phyloP scores from a whole-genome alignment of 1,140 invertebrate genomes.

The Dinoponera quadriceps region DNA sequence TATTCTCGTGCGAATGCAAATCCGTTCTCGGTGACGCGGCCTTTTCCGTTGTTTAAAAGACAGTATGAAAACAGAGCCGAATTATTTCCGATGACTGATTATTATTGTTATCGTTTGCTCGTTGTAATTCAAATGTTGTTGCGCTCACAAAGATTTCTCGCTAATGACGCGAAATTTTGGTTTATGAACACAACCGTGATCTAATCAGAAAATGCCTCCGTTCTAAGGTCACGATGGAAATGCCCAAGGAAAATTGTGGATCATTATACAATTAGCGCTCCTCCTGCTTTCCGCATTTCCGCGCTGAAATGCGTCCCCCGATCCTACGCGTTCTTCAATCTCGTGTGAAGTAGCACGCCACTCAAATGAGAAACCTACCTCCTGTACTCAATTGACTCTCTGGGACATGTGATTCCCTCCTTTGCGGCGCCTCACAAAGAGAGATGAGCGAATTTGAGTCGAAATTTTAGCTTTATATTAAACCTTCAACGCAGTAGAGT shows the following conservation, averaged over 20 bases:
- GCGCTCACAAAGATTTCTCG: no score
- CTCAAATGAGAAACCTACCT: slow-evolving; percentile 47
- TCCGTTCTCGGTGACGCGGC: not conserved
- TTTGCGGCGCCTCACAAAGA: not conserved
- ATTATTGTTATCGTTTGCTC: no score
- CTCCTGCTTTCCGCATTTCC: not conserved
- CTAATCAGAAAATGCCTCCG: not conserved
- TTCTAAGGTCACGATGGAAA: slow-evolving; percentile 37
- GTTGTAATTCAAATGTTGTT: no score
- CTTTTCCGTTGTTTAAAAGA: not conserved
- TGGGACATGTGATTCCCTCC: slow-evolving; percentile 5
- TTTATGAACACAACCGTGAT: not conserved
- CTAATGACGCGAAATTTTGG: not conserved
- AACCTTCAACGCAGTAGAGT: no score
- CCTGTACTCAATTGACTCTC: slow-evolving; percentile 22
- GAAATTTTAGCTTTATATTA: no score
- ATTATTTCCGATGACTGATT: no score
- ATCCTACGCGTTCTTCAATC: not conserved
- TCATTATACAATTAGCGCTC: slow-evolving; percentile 61
- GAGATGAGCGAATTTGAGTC: no score
- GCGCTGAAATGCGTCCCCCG: no score
- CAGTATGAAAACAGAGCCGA: no score
- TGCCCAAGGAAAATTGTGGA: slow-evolving; percentile 58
- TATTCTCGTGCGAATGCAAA: slow-evolving; percentile 31
- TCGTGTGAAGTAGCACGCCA: not conserved